phyloP scores from a whole-genome alignment of 2,888 invertebrate species.

The Chrysomela aeneicollis region DNA sequence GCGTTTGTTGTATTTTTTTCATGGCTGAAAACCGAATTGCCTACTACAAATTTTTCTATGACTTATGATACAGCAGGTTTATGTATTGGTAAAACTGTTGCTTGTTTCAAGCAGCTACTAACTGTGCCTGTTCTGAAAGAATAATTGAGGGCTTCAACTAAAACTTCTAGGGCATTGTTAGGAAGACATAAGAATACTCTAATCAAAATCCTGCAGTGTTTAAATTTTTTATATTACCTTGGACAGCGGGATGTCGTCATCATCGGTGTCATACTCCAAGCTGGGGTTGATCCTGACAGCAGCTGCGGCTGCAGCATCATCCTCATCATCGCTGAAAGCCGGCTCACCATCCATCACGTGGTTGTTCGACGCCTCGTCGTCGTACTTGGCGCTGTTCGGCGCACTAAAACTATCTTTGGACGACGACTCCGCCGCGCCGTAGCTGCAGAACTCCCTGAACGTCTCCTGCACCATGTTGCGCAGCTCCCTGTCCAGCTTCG shows the following conservation, averaged over 20 bases:
- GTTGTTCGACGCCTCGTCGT: constrained; percentile 55
- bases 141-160: too few relatives aligned
- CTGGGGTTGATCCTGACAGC: constrained; percentile 55
- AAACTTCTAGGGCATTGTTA: too few relatives aligned
- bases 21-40: too few relatives aligned
- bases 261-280: constrained; percentile 72
- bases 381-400: constrained; percentile 45
- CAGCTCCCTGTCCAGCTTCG: constrained; percentile 85
- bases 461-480: constrained; percentile 86
- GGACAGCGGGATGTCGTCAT: constrained; percentile 60
- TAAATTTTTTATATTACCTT: too few relatives aligned
- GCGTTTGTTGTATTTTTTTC: too few relatives aligned
- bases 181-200: too few relatives aligned
- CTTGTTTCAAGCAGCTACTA: too few relatives aligned
- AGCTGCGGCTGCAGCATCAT: constrained; percentile 67
- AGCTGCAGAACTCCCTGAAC: constrained; percentile 85
- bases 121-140: too few relatives aligned
- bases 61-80: too few relatives aligned
- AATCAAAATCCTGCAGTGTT: too few relatives aligned
- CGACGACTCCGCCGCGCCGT: constrained; percentile 53
- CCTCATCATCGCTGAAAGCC: constrained; percentile 87
- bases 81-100: too few relatives aligned
- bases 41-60: too few relatives aligned
- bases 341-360: constrained; percentile 71
- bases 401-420: constrained; percentile 45